Base-by-base conservation (phyloP, 2,888 invertebrate species). In the Leucoptera coffeella region DNA sequence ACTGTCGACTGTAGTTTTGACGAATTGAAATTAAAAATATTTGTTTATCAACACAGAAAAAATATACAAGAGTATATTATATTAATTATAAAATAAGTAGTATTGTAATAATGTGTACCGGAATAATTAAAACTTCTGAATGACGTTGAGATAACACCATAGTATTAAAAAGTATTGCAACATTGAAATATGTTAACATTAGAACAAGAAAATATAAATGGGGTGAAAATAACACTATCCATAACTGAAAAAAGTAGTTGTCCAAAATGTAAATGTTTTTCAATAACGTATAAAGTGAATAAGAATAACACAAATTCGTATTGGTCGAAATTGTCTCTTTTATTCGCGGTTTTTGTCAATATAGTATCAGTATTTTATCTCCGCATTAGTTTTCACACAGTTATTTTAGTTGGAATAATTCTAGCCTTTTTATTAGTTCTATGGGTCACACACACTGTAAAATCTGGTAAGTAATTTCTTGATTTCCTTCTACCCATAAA, bases 391-490 rank as follows among this genome's bases (percentile, higher is more conserved):
- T 10, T 61, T n/a, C 55, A 49, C 13, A 43, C 51, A 15, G 42
- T 57, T 25, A 35, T 47, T 26, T 37, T 61, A 11, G 60, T 59
- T 30, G 33, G 60, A 25, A 47, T 54, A 32, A 50, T 58, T 8
- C 39, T 58, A 32, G 47, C 55, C 2, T 55, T 59, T 29, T 35
- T 67, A 11, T 37, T 55, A 3, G 54, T 58, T 32, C 60, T 67
- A 38, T 67, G 65, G 65, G 41, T 67, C 12, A 61, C 64, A 4
- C 61, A 65, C 32, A 61, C 54, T 40, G 67, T 67, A 22, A 64
- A 67, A 30, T 59, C 62, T 47, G 67, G 67, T 65, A 29, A 28
- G 40, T 40, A 14, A 4, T 29, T n/a, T n/a, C n/a, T n/a, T 14
- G 10, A 6, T 26, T 12, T 11, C 6, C 7, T 12, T 25, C 12